These are phyloP conservation scores for Colossoma macropomum DNA, from an alignment of 2,113 vertebrate species.

Conservation along the genomic window DNA sequence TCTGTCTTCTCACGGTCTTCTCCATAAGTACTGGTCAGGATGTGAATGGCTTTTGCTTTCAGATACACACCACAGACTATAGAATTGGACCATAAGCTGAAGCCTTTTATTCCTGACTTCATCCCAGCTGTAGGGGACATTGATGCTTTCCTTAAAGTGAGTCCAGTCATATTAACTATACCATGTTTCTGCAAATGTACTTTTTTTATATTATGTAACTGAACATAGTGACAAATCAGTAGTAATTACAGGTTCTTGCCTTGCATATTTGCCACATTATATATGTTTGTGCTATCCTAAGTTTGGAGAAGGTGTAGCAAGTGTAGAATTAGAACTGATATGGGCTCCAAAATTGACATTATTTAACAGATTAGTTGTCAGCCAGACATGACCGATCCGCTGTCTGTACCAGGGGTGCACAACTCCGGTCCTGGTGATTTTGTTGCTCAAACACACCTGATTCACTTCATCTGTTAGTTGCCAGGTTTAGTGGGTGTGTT, in stretches of 20 bases:
- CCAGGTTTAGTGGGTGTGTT: no score
- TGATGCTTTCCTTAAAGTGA: slow-evolving; percentile 95
- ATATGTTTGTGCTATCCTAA: background rate
- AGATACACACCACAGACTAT: slow-evolving; percentile 88
- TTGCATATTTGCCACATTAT: background rate
- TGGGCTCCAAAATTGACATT: no score
- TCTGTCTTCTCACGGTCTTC: background rate
- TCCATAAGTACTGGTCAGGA: background rate
- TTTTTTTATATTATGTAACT: background rate
- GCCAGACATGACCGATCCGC: no score
- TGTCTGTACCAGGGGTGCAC: no score
- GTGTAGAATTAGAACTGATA: no score
- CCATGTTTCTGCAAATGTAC: background rate
- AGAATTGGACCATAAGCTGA: slow-evolving; percentile 90
- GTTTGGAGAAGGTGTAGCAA: no score
- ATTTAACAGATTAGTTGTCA: no score
- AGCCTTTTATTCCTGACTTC: slow-evolving; percentile 96
- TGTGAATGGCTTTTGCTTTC: slow-evolving; percentile 10
- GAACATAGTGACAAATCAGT: background rate
- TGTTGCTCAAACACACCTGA: no score
- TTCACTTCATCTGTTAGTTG: no score
- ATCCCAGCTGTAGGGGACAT: slow-evolving; percentile 97
- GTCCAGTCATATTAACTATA: background rate
- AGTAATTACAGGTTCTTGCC: background rate
- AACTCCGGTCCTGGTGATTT: no score